Base-by-base conservation (phyloP, 2,888 invertebrate genomes). In the Clostera curtula region DNA sequence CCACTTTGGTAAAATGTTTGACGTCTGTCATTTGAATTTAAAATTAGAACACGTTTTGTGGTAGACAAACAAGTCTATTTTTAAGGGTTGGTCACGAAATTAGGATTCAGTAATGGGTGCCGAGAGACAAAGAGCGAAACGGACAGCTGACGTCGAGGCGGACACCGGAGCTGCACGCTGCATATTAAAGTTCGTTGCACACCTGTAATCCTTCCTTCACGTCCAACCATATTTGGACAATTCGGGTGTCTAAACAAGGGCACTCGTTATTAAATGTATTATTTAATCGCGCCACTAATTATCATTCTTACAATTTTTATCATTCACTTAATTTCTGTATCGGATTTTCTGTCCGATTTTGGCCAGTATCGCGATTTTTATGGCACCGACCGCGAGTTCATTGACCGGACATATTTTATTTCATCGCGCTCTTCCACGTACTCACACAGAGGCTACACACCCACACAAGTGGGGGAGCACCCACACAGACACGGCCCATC, bases 341-440 rank as follows among this genome's bases (percentile, higher is more conserved):
- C 57, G 50, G 48, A 59, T 63, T 73, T 64, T 67, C 60, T 64
- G 66, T 55, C 69, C 68, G 62, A 79, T 76, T 83, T 83, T 70
- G 82, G 79, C 62, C 65, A 70, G 70, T 77, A 77, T 82, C 73
- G 83, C 83, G 60, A 83, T 82, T 83, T 83, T 83, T 82, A 82
- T 79, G 73, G 79, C 76, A 76, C 79, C 74, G 74, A 70, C 72
- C 76, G 69, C 64, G 71, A 57, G 83, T 66, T 83, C 83, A 63
- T 73, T 79, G 83, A 79, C 82, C 83, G 82, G 76, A 80, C 83
- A 82, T 82, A 82, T 82, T 83, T 83, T 83, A 83, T 83, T 83
- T 82, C 77, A 83, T 80, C 83, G 82, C 80, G 79, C 80, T 73
- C 79, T 79, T 82, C 79, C 79, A 80, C 73, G 76, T 75, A 70